Base-by-base conservation (phyloP, 2,888 invertebrate genomes). In the Pollenia angustigena region DNA sequence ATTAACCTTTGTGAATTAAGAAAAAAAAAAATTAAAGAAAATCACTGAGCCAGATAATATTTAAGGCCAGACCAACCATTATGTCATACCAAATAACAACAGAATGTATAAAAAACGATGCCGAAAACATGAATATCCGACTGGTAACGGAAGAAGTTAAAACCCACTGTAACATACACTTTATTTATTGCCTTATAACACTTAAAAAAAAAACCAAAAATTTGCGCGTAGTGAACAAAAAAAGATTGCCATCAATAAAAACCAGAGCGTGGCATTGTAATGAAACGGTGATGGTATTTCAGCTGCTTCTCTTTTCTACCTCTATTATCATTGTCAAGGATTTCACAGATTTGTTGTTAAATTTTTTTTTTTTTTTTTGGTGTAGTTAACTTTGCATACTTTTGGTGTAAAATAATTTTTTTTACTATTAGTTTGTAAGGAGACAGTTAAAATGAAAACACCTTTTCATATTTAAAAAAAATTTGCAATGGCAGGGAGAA, bases 31-130 rank as follows among this genome's bases (percentile, higher is more conserved):
- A 40, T 32, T 1, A 16, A 58, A 62, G 7, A 71, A 79, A 87
- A 76, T 81, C 81, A 84, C 68, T 78, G 81, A 84, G 78, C 83
- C 86, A 76, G 80, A 87, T 83, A 83, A 86, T 83, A 50, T 58
- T 76, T 81, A 54, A 76, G 76, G 80, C 78, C 82, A 82, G 75
- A 71, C 80, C 75, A 78, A 52, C 16, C 58, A 58, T 66, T 64
- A 81, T 66, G 83, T 66, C 80, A 78, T 62, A 40, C 40, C 74
- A 81, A 64, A 71, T 72, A 79, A 50, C 12, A 75, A 52, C 18
- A 52, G 11, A 23, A 75, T 12, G 6, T 32, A 32, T 32, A 32
- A 50, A 72, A 66, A 48, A 48, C 16, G 46, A 66, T 8, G 16
- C n/a, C 3, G 68, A 58, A 66, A 66, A 85, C 12, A 76, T 32